A percentile compares a stretch with the other conserved stretches of the same genome.
phyloP scores from a whole-genome alignment of 1,140 invertebrate genomes.

The Antheraea mylitta region DNA sequence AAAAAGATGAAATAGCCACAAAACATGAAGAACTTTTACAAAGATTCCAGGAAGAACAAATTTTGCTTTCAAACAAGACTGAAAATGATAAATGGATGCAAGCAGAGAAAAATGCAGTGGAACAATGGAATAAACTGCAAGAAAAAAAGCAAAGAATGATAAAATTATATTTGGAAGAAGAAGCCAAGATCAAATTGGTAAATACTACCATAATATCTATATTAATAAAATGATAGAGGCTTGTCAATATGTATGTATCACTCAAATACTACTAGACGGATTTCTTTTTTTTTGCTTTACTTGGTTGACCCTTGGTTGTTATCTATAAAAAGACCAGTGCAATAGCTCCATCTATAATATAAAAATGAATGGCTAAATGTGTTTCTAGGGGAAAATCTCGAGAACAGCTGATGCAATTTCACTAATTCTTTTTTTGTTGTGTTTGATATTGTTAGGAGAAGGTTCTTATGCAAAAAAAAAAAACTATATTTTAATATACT shows the following conservation, averaged over 20 bases:
- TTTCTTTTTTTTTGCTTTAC: background rate
- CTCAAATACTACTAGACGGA: too few relatives aligned
- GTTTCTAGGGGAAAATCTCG: too few relatives aligned
- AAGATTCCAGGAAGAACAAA: conserved; percentile 58
- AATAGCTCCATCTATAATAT: too few relatives aligned
- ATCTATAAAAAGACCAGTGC: too few relatives aligned
- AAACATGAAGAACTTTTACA: conserved; percentile 49
- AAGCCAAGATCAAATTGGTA: conserved; percentile 74
- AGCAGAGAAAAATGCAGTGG: conserved; percentile 69
- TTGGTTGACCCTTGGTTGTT: too few relatives aligned
- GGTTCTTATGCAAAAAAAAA: too few relatives aligned
- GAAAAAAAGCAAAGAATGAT: conserved; percentile 72
- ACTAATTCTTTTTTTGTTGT: too few relatives aligned
- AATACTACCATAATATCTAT: conserved; percentile 18
- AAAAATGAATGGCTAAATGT: too few relatives aligned
- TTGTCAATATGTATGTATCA: too few relatives aligned
- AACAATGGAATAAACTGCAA: conserved; percentile 78
- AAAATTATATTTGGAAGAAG: conserved; percentile 74
- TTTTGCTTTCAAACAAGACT: conserved; percentile 62
- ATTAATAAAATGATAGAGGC: background rate
- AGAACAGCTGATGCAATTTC: too few relatives aligned
- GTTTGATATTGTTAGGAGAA: too few relatives aligned
- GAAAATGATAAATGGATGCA: conserved; percentile 74
- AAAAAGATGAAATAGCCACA: background rate
- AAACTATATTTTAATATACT: too few relatives aligned